Base-by-base conservation (phyloP, 2,888 invertebrate species). In the Neocrepidodera transversa region DNA sequence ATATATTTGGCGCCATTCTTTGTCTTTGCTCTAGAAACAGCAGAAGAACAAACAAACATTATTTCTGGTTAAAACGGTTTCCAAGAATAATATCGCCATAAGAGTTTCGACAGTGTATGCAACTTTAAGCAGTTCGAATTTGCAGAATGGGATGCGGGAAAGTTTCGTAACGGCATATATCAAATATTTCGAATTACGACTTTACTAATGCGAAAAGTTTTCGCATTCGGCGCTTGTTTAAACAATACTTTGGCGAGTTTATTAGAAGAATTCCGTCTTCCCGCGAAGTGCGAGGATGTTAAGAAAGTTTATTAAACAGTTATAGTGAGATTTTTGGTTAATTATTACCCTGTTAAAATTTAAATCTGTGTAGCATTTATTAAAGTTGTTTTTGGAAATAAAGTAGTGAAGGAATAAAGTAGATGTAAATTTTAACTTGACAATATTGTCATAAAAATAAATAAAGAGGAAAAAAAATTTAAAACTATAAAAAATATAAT, bases 1-100 rank as follows among this genome's bases (percentile, higher is more conserved):
- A 45, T 32, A 13, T 54, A 54, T 54, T 45, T 54, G 53, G 36
- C 53, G 43, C 53, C 53, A 23, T 18, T 23, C 42, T 16, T 35
- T 36, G 53, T 26, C 26, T 30, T 35, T 20, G 26, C 13, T 16
- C 45, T 10, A 13, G 45, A 43, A 35, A 54, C 45, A 35, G 35
- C 23, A 28, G 26, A 51, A 51, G 53, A 54, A 45, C 53, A 45
- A 54, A 54, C 53, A 45, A 54, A 54, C 45, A 54, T 54, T 54
- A 54, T 45, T 54, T 54, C 36, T 36, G 35, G 53, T 45, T 45
- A 45, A 26, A 54, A 45, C 36, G 45, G 45, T 54, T 54, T 52
- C 17, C 20, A 26, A 36, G 45, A 54, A 54, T 45, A 54, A 54
- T 40, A 45, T 47, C n/a, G 26, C 26, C 26, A 26, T 35, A 26